Percentiles rank a stretch among this genome's conserved stretches.
Evolutionary conservation across 30 jellyfish, hydroid and myxozoan genomes (phyloP).

Genomic region (Hydractinia echinata): DNA sequence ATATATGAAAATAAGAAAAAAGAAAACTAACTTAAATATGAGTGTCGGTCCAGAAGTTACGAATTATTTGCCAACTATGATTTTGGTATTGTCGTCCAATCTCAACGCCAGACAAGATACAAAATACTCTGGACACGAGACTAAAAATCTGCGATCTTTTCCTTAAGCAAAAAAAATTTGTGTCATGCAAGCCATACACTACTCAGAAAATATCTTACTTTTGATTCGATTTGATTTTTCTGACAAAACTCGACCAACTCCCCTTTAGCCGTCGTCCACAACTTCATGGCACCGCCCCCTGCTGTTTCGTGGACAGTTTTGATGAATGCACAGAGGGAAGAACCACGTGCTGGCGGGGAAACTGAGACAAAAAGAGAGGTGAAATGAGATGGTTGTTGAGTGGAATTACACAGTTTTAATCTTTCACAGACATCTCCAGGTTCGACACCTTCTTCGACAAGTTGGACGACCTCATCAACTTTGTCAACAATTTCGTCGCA

Average conservation of each 20-base stretch:
- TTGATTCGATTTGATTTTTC: not conserved
- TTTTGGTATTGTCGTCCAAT: not conserved
- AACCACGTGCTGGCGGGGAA: not conserved
- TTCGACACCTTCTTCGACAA: not conserved
- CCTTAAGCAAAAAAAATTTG: not conserved
- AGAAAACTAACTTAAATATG: not conserved
- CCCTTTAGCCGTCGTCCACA: slow-evolving; percentile 1
- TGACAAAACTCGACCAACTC: not conserved
- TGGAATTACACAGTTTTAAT: not conserved
- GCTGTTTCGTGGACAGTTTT: not conserved
- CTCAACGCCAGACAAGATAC: too few relatives aligned
- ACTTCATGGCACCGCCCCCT: not conserved
- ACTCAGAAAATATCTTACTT: not conserved
- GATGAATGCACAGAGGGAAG: not conserved
- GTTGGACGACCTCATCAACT: not conserved
- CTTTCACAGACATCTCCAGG: not conserved
- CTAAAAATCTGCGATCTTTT: too few relatives aligned
- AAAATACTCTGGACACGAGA: too few relatives aligned
- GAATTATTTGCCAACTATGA: not conserved
- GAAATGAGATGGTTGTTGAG: not conserved
- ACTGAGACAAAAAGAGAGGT: not conserved
- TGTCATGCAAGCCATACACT: not conserved
- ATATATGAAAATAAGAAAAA: not conserved
- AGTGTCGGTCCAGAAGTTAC: not conserved
- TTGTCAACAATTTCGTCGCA: not conserved